Percentiles rank a stretch among this genome's conserved stretches.
Conservation (phyloP, 2,113 vertebrate species). For the Mus spicilegus region DNA sequence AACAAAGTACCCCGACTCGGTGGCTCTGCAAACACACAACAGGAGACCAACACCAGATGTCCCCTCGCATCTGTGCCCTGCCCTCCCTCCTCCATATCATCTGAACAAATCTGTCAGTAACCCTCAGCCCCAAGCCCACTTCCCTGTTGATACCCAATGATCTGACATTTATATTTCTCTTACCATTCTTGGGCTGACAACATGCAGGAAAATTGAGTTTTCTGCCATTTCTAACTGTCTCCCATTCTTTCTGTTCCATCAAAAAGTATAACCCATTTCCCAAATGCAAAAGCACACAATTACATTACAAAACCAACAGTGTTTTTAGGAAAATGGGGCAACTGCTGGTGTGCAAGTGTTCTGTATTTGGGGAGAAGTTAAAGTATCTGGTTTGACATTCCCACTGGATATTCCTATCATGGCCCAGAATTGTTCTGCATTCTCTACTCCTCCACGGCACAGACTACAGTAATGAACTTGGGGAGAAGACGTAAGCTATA, state of each 20-base stretch:
- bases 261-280: not conserved
- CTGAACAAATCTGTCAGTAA: constrained; percentile 35
- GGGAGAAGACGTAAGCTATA: constrained; percentile 17
- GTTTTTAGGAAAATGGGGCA: not conserved
- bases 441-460: constrained; percentile 6
- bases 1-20: constrained; percentile 71
- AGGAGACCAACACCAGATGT: constrained; percentile 76
- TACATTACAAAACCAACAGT: not conserved
- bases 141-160: constrained; percentile 53
- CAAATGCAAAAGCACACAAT: constrained; percentile 44
- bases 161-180: constrained; percentile 63
- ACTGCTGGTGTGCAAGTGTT: constrained; percentile 44
- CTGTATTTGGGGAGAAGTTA: not conserved
- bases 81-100: not conserved
- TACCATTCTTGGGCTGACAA: constrained; percentile 44
- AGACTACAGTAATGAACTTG: not conserved
- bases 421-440: not conserved
- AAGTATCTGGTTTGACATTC: not conserved
- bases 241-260: constrained; percentile 32
- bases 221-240: not conserved
- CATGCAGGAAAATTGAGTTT: not conserved
- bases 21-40: constrained; percentile 70
- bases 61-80: constrained; percentile 14
- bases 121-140: not conserved
- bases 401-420: not conserved